Evolutionary conservation across 2,113 vertebrate species (phyloP), one percentile per base, ranked within the genome.

Genomic region (Eulacestoma nigropectus): DNA sequence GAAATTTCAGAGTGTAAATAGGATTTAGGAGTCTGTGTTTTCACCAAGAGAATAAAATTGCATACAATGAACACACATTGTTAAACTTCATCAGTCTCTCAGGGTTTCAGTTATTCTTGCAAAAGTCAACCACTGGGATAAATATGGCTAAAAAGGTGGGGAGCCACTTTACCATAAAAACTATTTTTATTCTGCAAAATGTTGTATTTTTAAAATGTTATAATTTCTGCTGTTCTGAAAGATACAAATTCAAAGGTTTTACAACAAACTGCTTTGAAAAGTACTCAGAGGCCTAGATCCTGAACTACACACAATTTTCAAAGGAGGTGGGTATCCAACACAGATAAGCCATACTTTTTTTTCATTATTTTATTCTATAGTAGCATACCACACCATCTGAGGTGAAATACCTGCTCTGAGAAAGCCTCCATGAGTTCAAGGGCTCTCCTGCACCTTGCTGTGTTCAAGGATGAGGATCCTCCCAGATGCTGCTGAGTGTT

Each of bases 21-120:
- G 95, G 96, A 96, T 97, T 89, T 96, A 96, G 90, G 88, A 96
- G 96, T 86, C 91, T 23, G 3, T 84, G 52, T 83, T 96, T 97
- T 97, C 96, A 97, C 79, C 3, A 18, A 96, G 95, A 95, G 94
- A 96, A 97, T 84, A 93, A 90, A 94, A 97, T 93, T 90, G 37
- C 95, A 53, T 89, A 91, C 92, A 97, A 97, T 98, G 96, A 98
- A 97, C 91, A 87, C 85, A 90, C 92, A 87, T 74, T 86, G 84
- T 96, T 98, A 97, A 96, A 97, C 88, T 94, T 97, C 91, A 97
- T 98, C 96, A 97, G 93, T 89, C 92, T 97, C 91, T 93, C 18
- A 50, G 96, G 96, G 95, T 84, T 97, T 97, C 85, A 92, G 90
- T 94, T 95, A 95, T 81, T 91, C 92, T 97, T 95, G 96, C 94